phyloP scores from a whole-genome alignment of 1,140 invertebrate genomes.

The Oryctes rhinoceros region DNA sequence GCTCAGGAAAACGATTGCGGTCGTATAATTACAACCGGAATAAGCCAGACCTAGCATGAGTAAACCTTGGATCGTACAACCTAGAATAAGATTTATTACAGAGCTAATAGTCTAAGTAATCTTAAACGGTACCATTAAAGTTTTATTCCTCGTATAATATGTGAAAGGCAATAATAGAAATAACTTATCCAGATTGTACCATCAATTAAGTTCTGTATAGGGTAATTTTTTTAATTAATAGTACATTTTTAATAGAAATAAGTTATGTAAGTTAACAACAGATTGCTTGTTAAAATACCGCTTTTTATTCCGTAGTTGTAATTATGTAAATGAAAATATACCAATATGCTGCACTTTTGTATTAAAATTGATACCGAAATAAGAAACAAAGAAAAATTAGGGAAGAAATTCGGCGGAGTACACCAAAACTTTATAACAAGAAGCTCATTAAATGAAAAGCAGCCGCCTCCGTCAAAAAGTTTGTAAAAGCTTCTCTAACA shows the following conservation, averaged over 20 bases:
- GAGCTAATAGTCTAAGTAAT: neutral
- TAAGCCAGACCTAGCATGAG: conserved; percentile 68
- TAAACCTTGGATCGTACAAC: conserved; percentile 59
- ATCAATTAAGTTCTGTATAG: no score
- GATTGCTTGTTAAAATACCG: no score
- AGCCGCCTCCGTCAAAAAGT: neutral
- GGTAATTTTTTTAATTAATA: no score
- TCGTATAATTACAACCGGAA: conserved; percentile 69
- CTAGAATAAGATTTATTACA: conserved; percentile 48
- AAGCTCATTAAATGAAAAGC: neutral
- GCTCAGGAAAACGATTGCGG: conserved; percentile 70
- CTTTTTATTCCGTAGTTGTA: neutral
- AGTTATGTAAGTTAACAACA: no score
- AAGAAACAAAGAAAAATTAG: neutral
- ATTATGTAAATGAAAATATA: conserved; percentile 4
- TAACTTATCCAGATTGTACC: no score
- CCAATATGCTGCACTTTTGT: neutral
- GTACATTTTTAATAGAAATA: no score
- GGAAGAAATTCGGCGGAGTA: neutral
- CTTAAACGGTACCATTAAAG: no score
- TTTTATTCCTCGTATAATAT: no score
- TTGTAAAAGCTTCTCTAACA: neutral
- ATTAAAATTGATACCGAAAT: neutral
- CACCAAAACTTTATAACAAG: neutral
- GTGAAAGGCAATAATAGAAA: no score